phyloP scores from a whole-genome alignment of 2,113 vertebrate genomes.

The Hipposideros armiger region DNA sequence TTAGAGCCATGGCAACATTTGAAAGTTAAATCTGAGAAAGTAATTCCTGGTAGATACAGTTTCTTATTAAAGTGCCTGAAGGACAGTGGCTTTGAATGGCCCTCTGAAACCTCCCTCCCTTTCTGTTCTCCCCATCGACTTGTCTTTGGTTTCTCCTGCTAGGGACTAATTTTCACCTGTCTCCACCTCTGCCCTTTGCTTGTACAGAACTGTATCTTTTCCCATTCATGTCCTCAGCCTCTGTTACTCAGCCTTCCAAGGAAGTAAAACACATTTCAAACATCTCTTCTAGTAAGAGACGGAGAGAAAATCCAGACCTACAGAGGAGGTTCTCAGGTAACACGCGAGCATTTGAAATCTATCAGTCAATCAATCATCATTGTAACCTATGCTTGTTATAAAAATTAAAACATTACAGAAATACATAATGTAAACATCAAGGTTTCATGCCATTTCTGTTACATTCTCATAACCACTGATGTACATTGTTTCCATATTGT shows the following conservation, averaged over 20 bases:
- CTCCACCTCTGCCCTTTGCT: neutral
- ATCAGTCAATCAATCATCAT: neutral
- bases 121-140: neutral
- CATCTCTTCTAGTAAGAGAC: neutral
- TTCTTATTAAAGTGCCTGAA: neutral
- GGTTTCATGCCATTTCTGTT: neutral
- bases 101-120: neutral
- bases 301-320: neutral
- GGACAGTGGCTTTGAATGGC: neutral
- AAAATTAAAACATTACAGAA: slow-evolving; percentile 5
- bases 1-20: neutral
- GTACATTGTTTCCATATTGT: neutral
- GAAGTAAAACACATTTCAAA: neutral
- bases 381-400: neutral
- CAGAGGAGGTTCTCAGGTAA: neutral
- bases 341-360: neutral
- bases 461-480: neutral
- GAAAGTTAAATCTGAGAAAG: slow-evolving; percentile 10
- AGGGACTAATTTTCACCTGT: neutral
- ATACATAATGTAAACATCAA: neutral
- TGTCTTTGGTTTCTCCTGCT: neutral
- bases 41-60: neutral
- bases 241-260: neutral
- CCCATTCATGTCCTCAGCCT: neutral
- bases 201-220: neutral